Evolutionary conservation across 2,797 vertebrate species (phyloP).

Genomic region (Decapterus maruadsi): DNA sequence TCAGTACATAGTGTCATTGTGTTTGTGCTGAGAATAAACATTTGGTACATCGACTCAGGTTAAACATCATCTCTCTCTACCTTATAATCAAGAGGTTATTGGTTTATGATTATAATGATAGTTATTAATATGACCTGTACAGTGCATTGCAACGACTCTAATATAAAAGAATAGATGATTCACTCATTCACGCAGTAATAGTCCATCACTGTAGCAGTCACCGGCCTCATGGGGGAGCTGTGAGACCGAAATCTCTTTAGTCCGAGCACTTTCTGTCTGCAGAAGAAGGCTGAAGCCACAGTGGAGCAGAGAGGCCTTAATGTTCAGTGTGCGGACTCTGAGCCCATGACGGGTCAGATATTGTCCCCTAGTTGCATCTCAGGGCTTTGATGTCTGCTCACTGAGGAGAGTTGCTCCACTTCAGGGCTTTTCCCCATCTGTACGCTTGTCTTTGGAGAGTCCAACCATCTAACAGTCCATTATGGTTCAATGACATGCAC

Average conservation of each 20-base stretch:
- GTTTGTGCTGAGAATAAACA: conserved; percentile 78
- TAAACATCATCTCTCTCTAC: conserved; percentile 75
- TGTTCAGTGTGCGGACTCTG: conserved; percentile 13
- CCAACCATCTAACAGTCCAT: conserved; percentile 14
- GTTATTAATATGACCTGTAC: conserved; percentile 75
- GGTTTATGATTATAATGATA: conserved; percentile 67
- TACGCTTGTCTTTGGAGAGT: conserved; percentile 28
- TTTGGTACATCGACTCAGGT: conserved; percentile 73
- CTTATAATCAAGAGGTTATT: conserved; percentile 76
- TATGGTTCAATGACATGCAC: conserved; percentile 64
- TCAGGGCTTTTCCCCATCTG: conserved; percentile 7
- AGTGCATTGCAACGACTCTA: conserved; percentile 71
- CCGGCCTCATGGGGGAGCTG: conserved; percentile 72
- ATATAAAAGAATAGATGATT: conserved; percentile 59
- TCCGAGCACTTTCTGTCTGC: conserved; percentile 43
- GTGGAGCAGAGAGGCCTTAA: conserved; percentile 46
- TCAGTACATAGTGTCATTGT: conserved; percentile 67
- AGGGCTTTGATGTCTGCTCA: conserved; percentile 30
- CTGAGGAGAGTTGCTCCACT: conserved; percentile 21
- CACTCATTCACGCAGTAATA: conserved; percentile 52
- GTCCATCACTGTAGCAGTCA: conserved; percentile 49
- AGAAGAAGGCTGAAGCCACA: conserved; percentile 51
- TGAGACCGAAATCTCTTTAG: conserved; percentile 42
- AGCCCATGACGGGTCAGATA: background rate
- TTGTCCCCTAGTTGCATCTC: conserved; percentile 41